A percentile compares a stretch with the other conserved stretches of the same genome.
These are phyloP conservation scores for Drosophila longiperda DNA, from an alignment of 2,888 invertebrate species.

Conservation along the genomic window DNA sequence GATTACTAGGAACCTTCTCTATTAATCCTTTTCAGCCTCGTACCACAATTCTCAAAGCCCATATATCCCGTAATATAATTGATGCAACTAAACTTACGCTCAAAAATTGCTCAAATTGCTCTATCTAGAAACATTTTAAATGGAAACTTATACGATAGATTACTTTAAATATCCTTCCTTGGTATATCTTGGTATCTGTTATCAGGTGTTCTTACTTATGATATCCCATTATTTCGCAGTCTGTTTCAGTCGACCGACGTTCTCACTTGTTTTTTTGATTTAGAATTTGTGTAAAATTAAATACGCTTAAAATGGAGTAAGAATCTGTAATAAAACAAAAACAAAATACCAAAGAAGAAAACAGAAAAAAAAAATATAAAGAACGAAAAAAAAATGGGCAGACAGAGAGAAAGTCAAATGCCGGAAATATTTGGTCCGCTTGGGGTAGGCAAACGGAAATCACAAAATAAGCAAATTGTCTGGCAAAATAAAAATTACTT, in stretches of 20 bases:
- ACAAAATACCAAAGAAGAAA: slow-evolving; percentile 5
- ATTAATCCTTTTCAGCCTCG: neutral
- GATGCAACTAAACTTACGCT: neutral
- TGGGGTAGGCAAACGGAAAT: slow-evolving; percentile 81
- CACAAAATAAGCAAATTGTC: slow-evolving; percentile 85
- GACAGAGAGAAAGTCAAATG: slow-evolving; percentile 56
- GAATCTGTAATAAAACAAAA: slow-evolving; percentile 4
- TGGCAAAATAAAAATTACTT: slow-evolving; percentile 85
- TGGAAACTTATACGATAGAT: no score
- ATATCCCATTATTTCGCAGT: no score
- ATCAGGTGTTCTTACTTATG: no score
- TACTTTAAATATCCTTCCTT: no score
- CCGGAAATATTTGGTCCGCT: slow-evolving; percentile 80
- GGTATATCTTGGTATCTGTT: no score
- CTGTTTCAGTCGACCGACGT: no score
- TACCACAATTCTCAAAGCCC: neutral
- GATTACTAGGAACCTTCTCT: neutral
- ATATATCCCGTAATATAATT: neutral
- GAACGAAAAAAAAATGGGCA: slow-evolving; percentile 16
- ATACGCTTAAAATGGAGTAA: slow-evolving; percentile 25
- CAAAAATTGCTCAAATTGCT: neutral
- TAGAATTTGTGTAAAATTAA: slow-evolving; percentile 24
- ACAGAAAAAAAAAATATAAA: neutral
- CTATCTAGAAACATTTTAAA: no score
- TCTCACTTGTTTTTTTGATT: neutral